A percentile compares a stretch with the other conserved stretches of the same genome.
These are phyloP conservation scores for Sarcophaga carnaria DNA, from an alignment of 2,888 invertebrate species.

Conservation along the genomic window DNA sequence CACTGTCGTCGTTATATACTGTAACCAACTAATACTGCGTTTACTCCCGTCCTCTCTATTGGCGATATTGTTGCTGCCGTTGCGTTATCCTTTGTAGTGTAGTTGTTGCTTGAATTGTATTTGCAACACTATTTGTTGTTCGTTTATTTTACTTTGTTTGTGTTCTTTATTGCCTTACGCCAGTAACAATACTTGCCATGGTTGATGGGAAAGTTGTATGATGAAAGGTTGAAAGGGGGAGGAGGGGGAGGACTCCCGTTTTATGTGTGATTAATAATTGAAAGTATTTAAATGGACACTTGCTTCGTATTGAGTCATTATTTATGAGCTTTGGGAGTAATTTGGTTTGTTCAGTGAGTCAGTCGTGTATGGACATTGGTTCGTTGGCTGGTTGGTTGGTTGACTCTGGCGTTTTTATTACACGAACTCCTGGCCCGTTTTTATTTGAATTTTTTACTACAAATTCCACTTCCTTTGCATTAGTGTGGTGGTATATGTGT, in stretches of 20 bases:
- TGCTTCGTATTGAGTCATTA: slow-evolving; percentile 67
- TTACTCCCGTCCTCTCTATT: background rate
- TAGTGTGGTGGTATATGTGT: background rate
- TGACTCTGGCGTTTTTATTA: background rate
- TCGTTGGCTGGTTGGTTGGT: background rate
- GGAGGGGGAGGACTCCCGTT: background rate
- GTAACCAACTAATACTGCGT: slow-evolving; percentile 36
- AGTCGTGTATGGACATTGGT: background rate
- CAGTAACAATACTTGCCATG: background rate
- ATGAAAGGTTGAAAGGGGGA: background rate
- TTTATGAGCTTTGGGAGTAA: slow-evolving; percentile 68
- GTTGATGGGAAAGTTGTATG: background rate
- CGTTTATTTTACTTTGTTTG: slow-evolving; percentile 2
- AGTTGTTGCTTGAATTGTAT: slow-evolving; percentile 42
- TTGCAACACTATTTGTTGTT: slow-evolving; percentile 41
- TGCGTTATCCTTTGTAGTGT: slow-evolving; percentile 3
- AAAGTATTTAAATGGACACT: slow-evolving; percentile 69
- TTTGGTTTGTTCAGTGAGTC: slow-evolving; percentile 22
- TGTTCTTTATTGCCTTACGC: background rate
- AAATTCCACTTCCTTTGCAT: background rate
- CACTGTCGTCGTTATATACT: slow-evolving; percentile 27
- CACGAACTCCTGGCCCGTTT: slow-evolving; percentile 2
- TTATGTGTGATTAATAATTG: slow-evolving; percentile 68
- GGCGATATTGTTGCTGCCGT: slow-evolving; percentile 18
- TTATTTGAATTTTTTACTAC: slow-evolving; percentile 31